Conservation (phyloP, 2,113 vertebrate genomes). For the Pseudorectes ferrugineus region DNA sequence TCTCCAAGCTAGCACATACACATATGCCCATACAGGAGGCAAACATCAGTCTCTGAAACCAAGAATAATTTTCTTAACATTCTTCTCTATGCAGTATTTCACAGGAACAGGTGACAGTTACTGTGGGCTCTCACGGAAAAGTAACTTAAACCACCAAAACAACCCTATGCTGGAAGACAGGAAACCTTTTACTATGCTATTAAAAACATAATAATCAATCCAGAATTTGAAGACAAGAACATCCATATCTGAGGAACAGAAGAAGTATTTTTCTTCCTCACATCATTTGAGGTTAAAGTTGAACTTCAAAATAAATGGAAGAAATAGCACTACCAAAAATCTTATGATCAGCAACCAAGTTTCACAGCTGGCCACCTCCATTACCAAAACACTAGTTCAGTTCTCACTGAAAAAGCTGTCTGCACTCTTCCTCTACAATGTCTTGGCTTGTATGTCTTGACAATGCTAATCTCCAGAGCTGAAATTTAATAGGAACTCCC, state of each 20-base stretch:
- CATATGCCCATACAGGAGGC: background rate
- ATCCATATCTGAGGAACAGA: background rate
- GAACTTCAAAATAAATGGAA: background rate
- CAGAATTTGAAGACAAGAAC: background rate
- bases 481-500: background rate
- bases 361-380: background rate
- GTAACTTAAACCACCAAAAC: background rate
- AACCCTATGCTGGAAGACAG: background rate
- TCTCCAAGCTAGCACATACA: background rate
- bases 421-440: background rate
- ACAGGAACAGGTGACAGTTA: background rate
- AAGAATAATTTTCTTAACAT: background rate
- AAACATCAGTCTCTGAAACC: background rate
- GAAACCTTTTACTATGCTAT: background rate
- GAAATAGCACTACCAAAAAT: background rate
- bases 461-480: background rate
- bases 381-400: background rate
- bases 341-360: fast-evolving
- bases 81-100: background rate
- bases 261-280: background rate
- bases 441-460: background rate
- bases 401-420: background rate
- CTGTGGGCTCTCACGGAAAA: background rate
- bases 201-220: background rate
- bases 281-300: background rate